These are phyloP conservation scores for Jaculus jaculus DNA, from an alignment of 2,113 vertebrate species.

Conservation along the genomic window DNA sequence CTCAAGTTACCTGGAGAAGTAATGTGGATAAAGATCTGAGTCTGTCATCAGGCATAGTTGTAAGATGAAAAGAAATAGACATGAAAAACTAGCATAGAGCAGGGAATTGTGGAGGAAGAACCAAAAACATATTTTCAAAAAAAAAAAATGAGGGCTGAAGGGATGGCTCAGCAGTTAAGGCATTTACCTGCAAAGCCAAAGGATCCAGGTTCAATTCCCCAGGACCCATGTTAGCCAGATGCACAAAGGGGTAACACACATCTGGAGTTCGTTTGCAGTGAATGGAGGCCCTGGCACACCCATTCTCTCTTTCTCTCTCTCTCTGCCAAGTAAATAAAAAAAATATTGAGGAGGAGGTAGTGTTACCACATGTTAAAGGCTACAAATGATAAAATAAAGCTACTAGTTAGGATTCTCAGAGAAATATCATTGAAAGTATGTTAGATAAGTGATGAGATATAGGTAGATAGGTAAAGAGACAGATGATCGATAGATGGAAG, in stretches of 20 bases:
- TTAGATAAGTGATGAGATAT: too few relatives aligned
- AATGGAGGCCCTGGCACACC: too few relatives aligned
- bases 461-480: background rate
- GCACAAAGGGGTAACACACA: too few relatives aligned
- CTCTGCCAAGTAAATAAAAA: too few relatives aligned
- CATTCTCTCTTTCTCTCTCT: too few relatives aligned
- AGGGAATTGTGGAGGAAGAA: background rate
- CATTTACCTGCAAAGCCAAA: too few relatives aligned
- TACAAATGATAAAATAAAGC: background rate
- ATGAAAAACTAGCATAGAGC: background rate
- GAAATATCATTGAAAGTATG: background rate
- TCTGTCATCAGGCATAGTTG: background rate
- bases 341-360: background rate
- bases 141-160: too few relatives aligned
- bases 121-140: background rate
- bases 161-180: too few relatives aligned
- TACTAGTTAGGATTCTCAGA: background rate
- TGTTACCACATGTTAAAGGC: background rate
- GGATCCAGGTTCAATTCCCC: too few relatives aligned
- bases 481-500: background rate
- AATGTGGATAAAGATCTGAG: background rate
- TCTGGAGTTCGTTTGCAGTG: too few relatives aligned
- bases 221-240: too few relatives aligned
- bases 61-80: background rate
- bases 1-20: background rate